These are phyloP conservation scores for Patella depressa DNA, from an alignment of 2,888 invertebrate genomes.

Conservation along the genomic window DNA sequence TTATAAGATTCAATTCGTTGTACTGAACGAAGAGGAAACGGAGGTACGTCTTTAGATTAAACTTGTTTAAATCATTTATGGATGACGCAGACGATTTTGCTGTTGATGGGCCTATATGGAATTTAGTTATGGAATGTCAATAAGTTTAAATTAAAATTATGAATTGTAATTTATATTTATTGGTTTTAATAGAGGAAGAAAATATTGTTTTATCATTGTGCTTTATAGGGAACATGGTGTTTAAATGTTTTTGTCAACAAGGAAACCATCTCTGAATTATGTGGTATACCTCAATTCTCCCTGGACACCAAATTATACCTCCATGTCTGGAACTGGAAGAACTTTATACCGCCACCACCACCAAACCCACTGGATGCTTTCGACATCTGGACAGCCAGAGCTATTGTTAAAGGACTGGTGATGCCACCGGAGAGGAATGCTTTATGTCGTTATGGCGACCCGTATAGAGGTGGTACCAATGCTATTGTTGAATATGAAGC, in stretches of 20 bases:
- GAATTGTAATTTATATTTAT: no score
- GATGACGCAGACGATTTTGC: no score
- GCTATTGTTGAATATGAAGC: constrained; percentile 48
- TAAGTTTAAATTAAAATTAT: no score
- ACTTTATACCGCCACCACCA: constrained; percentile 35
- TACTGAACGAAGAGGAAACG: constrained; percentile 25
- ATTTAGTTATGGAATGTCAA: no score
- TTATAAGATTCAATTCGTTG: constrained; percentile 33
- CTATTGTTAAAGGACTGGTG: constrained; percentile 36
- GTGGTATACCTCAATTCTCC: constrained; percentile 45
- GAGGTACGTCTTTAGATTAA: constrained; percentile 14
- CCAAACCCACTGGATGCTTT: constrained; percentile 31
- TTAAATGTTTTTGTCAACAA: constrained; percentile 40
- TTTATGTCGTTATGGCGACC: constrained; percentile 48
- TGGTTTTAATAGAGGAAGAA: no score
- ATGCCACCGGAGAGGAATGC: constrained; percentile 42
- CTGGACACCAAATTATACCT: constrained; percentile 40
- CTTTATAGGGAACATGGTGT: constrained; percentile 46
- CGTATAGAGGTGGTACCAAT: constrained; percentile 47
- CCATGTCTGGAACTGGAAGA: constrained; percentile 50
- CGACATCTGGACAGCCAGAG: constrained; percentile 38
- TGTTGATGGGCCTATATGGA: no score
- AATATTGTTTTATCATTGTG: not conserved
- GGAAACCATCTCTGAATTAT: constrained; percentile 34
- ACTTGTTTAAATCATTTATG: no score